phyloP scores from a whole-genome alignment of 2,797 vertebrate species.

The Lithobates pipiens region DNA sequence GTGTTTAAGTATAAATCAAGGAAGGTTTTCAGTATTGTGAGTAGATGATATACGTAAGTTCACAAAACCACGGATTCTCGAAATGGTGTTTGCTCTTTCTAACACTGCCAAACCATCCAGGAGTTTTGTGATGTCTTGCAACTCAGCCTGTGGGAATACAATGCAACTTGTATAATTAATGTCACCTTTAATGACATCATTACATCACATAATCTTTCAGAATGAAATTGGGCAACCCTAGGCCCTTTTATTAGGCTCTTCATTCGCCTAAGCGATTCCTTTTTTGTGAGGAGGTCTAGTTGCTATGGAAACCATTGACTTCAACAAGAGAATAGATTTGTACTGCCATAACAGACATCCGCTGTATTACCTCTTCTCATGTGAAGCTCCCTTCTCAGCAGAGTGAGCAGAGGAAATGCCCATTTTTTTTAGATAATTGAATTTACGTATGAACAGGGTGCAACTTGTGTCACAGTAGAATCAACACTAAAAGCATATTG shows the following conservation, averaged over 20 bases:
- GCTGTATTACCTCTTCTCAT: neutral
- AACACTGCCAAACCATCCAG: neutral
- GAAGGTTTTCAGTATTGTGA: neutral
- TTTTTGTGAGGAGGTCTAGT: neutral
- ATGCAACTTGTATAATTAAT: neutral
- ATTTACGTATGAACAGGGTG: neutral
- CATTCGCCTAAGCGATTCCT: conserved; percentile 14
- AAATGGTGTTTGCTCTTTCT: neutral
- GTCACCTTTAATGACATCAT: conserved; percentile 8
- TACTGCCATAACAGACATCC: conserved; percentile 17
- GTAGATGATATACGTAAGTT: neutral
- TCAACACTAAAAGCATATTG: neutral
- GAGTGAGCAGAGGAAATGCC: neutral
- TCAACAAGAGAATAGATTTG: conserved; percentile 16
- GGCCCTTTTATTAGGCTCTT: conserved; percentile 19
- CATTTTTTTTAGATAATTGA: neutral
- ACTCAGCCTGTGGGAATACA: conserved; percentile 11
- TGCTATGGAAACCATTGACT: conserved; percentile 27
- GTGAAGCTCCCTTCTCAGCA: neutral
- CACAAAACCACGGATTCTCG: neutral
- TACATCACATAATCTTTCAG: conserved; percentile 6
- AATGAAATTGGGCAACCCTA: conserved; percentile 17
- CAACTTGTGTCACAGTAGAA: neutral
- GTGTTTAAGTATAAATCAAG: too few relatives aligned
- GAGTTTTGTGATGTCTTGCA: conserved; percentile 19